These are phyloP conservation scores for Kradibia gibbosae DNA, from an alignment of 1,140 invertebrate genomes.

Conservation along the genomic window DNA sequence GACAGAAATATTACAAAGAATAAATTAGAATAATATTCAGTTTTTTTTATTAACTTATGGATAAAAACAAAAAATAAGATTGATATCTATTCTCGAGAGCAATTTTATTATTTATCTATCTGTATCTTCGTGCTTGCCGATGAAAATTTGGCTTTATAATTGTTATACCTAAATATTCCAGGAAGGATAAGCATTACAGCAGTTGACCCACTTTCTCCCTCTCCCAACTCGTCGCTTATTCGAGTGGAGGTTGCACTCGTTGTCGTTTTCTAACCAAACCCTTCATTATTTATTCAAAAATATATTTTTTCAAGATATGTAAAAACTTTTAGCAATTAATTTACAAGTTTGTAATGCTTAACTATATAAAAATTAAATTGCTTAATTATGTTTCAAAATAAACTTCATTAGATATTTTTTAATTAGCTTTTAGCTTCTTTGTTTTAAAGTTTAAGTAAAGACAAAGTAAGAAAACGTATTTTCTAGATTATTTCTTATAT, in stretches of 20 bases:
- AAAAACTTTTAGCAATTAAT: background rate
- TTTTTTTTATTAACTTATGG: no score
- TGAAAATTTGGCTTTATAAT: background rate
- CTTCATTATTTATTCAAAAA: background rate
- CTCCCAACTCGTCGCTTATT: background rate
- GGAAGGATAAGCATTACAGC: background rate
- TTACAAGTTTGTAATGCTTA: background rate
- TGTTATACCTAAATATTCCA: background rate
- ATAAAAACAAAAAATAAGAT: no score
- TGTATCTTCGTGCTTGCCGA: background rate
- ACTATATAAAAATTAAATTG: background rate
- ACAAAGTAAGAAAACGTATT: background rate
- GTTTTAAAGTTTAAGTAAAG: background rate
- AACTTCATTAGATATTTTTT: background rate
- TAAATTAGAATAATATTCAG: no score
- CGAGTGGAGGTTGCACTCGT: background rate
- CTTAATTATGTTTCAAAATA: background rate
- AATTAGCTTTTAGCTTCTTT: background rate
- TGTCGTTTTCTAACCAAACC: background rate
- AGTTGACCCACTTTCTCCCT: background rate
- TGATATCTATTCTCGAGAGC: background rate
- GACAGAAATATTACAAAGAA: no score
- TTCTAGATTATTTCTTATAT: background rate
- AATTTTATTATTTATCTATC: background rate
- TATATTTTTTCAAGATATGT: background rate